Percentiles rank a stretch among this genome's conserved stretches.
Evolutionary conservation across 2,113 vertebrate genomes (phyloP).

Genomic region (Isichthys henryi): DNA sequence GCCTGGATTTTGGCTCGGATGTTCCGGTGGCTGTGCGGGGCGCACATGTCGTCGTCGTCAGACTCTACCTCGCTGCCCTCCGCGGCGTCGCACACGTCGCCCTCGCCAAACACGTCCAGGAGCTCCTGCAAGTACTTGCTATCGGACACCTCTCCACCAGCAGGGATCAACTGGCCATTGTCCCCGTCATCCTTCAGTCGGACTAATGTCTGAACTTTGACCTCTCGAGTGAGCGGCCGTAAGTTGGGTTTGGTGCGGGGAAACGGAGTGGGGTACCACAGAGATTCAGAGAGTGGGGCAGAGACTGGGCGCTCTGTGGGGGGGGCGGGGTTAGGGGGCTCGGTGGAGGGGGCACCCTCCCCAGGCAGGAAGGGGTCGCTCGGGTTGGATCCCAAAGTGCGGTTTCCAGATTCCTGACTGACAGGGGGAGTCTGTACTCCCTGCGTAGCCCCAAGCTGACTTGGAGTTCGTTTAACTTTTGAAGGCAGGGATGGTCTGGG

Average conservation of each 20-base stretch:
- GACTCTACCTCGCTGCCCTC: background rate
- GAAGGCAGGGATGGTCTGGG: slow-evolving; percentile 56
- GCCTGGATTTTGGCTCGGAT: slow-evolving; percentile 79
- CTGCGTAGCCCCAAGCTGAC: background rate
- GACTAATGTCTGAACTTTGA: slow-evolving; percentile 50
- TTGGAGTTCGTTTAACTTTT: slow-evolving; percentile 33
- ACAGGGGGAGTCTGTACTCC: background rate
- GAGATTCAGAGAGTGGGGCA: background rate
- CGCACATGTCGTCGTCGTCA: slow-evolving; percentile 60
- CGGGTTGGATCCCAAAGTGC: slow-evolving; percentile 42
- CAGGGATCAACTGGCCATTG: background rate
- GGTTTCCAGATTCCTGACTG: background rate
- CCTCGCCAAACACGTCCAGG: slow-evolving; percentile 47
- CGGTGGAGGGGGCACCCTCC: slow-evolving; percentile 27
- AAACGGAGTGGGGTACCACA: slow-evolving; percentile 68
- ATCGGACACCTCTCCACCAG: slow-evolving; percentile 21
- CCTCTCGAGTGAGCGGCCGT: slow-evolving; percentile 53
- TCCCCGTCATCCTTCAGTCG: slow-evolving; percentile 42
- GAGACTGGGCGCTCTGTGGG: background rate
- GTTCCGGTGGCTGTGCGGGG: slow-evolving; percentile 64
- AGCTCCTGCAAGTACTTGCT: slow-evolving; percentile 51
- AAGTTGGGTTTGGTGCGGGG: slow-evolving; percentile 76
- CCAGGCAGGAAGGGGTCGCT: slow-evolving; percentile 34
- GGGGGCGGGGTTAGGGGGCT: background rate
- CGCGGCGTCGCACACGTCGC: background rate